Evolutionary conservation across 1,140 invertebrate genomes (phyloP), one percentile per base, ranked within the genome.

Genomic region (Vanessa atalanta): DNA sequence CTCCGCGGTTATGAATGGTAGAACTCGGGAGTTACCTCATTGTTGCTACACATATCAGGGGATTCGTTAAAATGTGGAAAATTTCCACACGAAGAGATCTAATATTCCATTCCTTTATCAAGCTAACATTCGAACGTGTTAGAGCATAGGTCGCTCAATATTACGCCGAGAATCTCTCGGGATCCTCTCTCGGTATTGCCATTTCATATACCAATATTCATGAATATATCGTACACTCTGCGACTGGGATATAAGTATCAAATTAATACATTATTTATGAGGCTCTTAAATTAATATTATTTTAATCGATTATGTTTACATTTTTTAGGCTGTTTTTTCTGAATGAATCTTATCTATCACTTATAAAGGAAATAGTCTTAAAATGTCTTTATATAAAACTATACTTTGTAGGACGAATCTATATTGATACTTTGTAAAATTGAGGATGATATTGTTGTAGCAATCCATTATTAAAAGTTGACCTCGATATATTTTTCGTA

Each of bases 1-100:
- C 47, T 64, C 60, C 37, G 64, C 20, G 13, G 67, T 74, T 69
- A 74, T 72, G 70, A 78, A 78, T 72, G 64, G 31, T n/a, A 66
- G 51, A 13, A 67, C 67, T 60, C 48, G 65, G 6, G 60, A 20
- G 16, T 55, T 51, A 37, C n/a, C 9, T 0, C 37, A 68, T 55
- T 55, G 66, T 68, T 68, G 23, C 13, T 50, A 53, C 65, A 57
- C 55, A 20, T 51, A 55, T 68, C n/a, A 20, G 66, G 31, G 57
- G 15, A 61, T 61, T 61, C 31, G 26, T 61, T 61, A 61, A 61
- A 61, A 61, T 43, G 14, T 37, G 57, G 26, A 61, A 61, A 61
- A n/a, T 37, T 61, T 26, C 23, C 57, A n/a, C 12, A n/a, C 11
- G 57, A 55, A 20, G 53, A 55, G 53, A 37, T 8, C 57, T 61